Evolutionary conservation across 2,797 vertebrate species (phyloP).

Genomic region (Anguilla megastoma): DNA sequence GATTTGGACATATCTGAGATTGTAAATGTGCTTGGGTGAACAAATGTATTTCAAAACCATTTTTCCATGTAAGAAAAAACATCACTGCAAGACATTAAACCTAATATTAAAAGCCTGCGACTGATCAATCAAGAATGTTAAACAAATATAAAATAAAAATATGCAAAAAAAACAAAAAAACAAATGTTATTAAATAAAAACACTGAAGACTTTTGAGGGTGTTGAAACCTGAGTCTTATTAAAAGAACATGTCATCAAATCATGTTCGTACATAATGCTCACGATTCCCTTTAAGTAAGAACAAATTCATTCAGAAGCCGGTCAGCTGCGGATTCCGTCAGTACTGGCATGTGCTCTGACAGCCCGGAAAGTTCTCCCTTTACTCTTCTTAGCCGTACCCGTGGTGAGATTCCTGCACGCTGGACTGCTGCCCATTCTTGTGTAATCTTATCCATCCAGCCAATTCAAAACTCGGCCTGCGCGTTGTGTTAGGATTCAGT

Average conservation of each 20-base stretch:
- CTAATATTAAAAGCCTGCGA: neutral
- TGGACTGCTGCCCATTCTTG: neutral
- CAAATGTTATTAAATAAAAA: constrained; percentile 48
- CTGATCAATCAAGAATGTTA: neutral
- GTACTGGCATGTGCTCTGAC: constrained; percentile 58
- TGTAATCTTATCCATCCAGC: constrained; percentile 48
- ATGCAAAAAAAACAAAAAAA: too few species aligned
- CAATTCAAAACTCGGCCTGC: constrained; percentile 41
- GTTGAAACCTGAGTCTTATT: constrained; percentile 54
- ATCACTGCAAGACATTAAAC: neutral
- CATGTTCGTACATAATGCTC: constrained; percentile 55
- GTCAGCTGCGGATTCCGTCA: constrained; percentile 58
- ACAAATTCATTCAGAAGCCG: constrained; percentile 58
- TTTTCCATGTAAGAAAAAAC: neutral
- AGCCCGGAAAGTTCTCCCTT: constrained; percentile 38
- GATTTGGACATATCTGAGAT: neutral
- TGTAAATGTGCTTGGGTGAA: neutral
- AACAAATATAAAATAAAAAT: neutral
- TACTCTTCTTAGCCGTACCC: constrained; percentile 40
- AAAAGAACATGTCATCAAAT: constrained; percentile 60
- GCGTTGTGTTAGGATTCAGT: constrained; percentile 42
- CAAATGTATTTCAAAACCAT: neutral
- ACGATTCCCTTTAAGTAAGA: constrained; percentile 61
- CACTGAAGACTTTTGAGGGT: constrained; percentile 56
- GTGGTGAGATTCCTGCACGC: constrained; percentile 46